Evolutionary conservation across 2,888 invertebrate species (phyloP).

Genomic region (Dromius quadrimaculatus): DNA sequence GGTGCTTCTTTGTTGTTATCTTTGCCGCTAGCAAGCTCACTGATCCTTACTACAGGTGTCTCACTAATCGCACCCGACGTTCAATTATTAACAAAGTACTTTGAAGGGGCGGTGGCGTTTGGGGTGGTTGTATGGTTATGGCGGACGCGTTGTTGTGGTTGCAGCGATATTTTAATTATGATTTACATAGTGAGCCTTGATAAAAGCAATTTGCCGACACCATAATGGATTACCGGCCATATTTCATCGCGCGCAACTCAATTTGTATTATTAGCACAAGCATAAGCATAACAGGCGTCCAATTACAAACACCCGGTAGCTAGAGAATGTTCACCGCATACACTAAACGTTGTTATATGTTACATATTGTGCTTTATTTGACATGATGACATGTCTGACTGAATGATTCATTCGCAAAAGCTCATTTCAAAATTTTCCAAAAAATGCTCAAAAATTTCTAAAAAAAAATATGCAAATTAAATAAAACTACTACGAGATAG

Average conservation of each 20-base stretch:
- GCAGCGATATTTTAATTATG: slow-evolving; percentile 65
- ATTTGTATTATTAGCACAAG: slow-evolving; percentile 50
- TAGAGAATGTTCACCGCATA: too few relatives aligned
- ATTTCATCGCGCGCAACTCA: slow-evolving; percentile 55
- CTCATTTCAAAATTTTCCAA: too few relatives aligned
- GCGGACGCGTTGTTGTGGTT: slow-evolving; percentile 60
- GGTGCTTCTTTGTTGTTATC: slow-evolving; percentile 10
- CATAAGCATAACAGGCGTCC: slow-evolving; percentile 47
- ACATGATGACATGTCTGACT: too few relatives aligned
- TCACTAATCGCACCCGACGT: slow-evolving; percentile 64
- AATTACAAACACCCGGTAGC: slow-evolving; percentile 32
- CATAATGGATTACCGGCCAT: slow-evolving; percentile 62
- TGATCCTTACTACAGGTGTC: slow-evolving; percentile 60
- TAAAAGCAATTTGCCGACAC: slow-evolving; percentile 62
- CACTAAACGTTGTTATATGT: slow-evolving; percentile 1
- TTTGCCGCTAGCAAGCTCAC: slow-evolving; percentile 60
- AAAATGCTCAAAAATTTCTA: too few relatives aligned
- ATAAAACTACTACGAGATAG: too few relatives aligned
- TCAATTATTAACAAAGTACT: slow-evolving; percentile 66
- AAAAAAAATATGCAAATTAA: too few relatives aligned
- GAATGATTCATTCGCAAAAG: too few relatives aligned
- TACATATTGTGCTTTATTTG: background rate
- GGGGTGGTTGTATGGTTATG: slow-evolving; percentile 38
- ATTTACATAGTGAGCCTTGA: slow-evolving; percentile 63
- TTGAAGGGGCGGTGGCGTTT: slow-evolving; percentile 55